Percentiles rank a stretch among this genome's conserved stretches.
Conservation (phyloP, 2,888 invertebrate genomes). For the Drosophila niveifrons region DNA sequence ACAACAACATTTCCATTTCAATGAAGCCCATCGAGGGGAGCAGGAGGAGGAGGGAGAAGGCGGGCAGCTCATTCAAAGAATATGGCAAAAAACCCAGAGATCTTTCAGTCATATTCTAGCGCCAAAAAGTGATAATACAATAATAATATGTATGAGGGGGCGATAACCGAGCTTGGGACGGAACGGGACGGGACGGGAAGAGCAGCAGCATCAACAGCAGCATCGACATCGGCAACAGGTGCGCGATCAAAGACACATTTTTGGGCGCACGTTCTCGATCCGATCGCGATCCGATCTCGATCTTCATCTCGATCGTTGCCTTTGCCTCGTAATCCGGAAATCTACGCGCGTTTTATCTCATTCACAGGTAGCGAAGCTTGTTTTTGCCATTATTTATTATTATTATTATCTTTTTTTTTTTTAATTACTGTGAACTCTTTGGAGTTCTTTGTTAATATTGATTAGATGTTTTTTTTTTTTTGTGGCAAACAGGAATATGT, state of each 20-base stretch:
- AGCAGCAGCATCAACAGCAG: neutral
- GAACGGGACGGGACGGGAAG: neutral
- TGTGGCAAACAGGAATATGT: conserved; percentile 52
- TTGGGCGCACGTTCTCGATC: conserved; percentile 12
- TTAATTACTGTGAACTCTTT: conserved; percentile 7
- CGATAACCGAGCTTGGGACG: neutral
- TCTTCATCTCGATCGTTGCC: conserved; percentile 3
- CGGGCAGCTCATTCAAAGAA: conserved; percentile 66
- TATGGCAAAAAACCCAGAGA: conserved; percentile 71
- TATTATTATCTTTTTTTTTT: no score
- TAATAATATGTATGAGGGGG: neutral
- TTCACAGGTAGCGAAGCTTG: conserved; percentile 52
- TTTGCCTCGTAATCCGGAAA: conserved; percentile 65
- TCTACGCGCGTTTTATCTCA: conserved; percentile 56
- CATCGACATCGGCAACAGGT: no score
- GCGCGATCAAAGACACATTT: neutral
- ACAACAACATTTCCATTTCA: conserved; percentile 34
- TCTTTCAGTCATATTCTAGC: conserved; percentile 62
- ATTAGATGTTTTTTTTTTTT: neutral
- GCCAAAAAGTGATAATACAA: neutral
- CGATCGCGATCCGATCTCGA: no score
- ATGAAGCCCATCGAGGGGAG: conserved; percentile 25
- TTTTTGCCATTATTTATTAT: conserved; percentile 30
- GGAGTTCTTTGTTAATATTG: neutral
- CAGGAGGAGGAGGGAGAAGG: neutral